Evolutionary conservation across 2,797 vertebrate species (phyloP), one percentile per base, ranked within the genome.

Genomic region (Cottoperca gobio): DNA sequence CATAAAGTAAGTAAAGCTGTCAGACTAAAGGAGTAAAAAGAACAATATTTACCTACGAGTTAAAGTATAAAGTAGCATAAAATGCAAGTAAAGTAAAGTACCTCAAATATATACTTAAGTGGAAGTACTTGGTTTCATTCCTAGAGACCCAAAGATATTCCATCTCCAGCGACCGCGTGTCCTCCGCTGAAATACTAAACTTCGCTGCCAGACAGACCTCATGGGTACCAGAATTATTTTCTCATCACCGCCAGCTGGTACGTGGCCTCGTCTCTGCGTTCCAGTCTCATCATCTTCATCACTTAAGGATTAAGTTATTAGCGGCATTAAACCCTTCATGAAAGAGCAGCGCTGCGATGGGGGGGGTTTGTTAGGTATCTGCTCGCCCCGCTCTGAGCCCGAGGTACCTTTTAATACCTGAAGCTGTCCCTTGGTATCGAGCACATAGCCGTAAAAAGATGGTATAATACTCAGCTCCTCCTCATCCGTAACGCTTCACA

Each of bases 351-450:
- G 1, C 1, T 0, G 40, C 6, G 49, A 12, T 2, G n/a, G 11
- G 28, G 14, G 31, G 28, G 8, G 16, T 62, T 55, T 65, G 61
- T 74, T 24, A 31, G 62, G 62, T 75, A 17, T 54, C 46, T 50
- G 39, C 54, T 73, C 26, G 1, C n/a, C 65, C 33, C 63, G 37
- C 46, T 52, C 13, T 23, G 53, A 71, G 67, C 61, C 40, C 0
- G 13, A 50, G 66, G 50, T 50, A 13, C 39, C 55, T 13, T 48
- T 64, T 66, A 26, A 76, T 37, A 76, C 76, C 64, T 65, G 64
- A 19, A 65, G 62, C 58, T 50, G 26, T 71, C 66, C 24, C 23
- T 33, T 0, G 8, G 43, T 9, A 0, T 26, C 1, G 26, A 28
- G 64, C 59, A 2, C 53, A 3, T 54, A 73, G 69, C 59, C 9